Conservation (phyloP, 2,113 vertebrate genomes). For the Pollimyrus isidori region DNA sequence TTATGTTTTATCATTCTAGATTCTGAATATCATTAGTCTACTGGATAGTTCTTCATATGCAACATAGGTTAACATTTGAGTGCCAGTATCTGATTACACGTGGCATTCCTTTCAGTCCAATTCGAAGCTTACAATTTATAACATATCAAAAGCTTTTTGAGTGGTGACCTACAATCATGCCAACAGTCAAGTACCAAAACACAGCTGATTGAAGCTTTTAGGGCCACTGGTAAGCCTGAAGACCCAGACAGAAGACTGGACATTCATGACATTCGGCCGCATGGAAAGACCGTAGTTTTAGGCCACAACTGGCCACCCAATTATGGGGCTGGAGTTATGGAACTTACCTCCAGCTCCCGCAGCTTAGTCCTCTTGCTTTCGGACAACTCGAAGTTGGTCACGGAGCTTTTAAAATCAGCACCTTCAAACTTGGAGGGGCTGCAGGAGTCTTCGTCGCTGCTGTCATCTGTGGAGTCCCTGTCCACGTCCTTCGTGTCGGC, state of each 20-base stretch:
- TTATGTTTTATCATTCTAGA: neutral
- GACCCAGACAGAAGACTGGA: neutral
- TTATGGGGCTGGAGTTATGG: neutral
- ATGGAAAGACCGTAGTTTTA: neutral
- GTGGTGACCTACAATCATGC: neutral
- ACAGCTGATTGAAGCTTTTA: neutral
- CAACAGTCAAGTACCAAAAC: neutral
- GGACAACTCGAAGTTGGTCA: conserved; percentile 59
- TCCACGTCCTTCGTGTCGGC: conserved; percentile 45
- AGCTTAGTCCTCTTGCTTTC: conserved; percentile 64
- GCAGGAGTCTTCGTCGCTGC: conserved; percentile 50
- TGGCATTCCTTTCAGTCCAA: neutral
- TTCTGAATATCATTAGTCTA: neutral
- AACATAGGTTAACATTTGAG: neutral
- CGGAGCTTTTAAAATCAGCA: conserved; percentile 58
- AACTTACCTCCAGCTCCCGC: conserved; percentile 63
- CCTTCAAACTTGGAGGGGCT: conserved; percentile 55
- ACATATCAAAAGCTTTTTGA: neutral
- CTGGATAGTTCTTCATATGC: neutral
- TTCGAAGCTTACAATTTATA: neutral
- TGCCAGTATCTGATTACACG: neutral
- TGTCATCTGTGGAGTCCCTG: conserved; percentile 49
- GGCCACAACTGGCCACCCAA: neutral
- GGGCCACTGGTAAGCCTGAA: neutral
- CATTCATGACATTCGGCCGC: neutral